Conservation (phyloP, 2,888 invertebrate genomes). For the Bursaphelenchus okinawaensis region DNA sequence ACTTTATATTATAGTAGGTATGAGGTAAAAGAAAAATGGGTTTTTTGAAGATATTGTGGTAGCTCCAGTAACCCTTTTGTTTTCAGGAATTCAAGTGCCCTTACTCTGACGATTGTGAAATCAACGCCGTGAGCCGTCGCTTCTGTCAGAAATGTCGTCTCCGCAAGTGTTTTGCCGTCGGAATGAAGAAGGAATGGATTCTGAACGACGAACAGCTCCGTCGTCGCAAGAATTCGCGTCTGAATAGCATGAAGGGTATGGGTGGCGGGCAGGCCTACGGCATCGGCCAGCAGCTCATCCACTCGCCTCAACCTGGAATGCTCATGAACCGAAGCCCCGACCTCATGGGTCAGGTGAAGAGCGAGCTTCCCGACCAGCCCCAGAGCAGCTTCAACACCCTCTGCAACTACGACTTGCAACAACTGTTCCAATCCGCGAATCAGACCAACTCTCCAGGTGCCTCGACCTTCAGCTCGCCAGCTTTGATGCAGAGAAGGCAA, state of each 20-base stretch:
- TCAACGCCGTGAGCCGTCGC: slow-evolving; percentile 60
- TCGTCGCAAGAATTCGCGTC: slow-evolving; percentile 54
- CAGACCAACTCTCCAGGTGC: not conserved
- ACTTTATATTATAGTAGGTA: too few species aligned
- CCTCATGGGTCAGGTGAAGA: not conserved
- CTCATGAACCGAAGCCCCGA: not conserved
- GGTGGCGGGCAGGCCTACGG: slow-evolving; percentile 7
- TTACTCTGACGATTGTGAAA: slow-evolving; percentile 53
- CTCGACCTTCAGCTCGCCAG: not conserved
- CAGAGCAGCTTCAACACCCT: not conserved
- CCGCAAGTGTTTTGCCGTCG: slow-evolving; percentile 76
- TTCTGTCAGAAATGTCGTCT: slow-evolving; percentile 94
- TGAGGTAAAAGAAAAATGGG: not conserved
- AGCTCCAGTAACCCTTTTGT: not conserved
- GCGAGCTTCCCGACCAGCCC: not conserved
- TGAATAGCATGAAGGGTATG: slow-evolving; percentile 37
- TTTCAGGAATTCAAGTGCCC: slow-evolving; percentile 54
- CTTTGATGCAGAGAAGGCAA: not conserved
- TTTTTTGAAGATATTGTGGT: not conserved
- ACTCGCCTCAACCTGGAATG: slow-evolving; percentile 7
- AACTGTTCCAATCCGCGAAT: not conserved
- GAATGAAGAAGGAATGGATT: slow-evolving; percentile 95
- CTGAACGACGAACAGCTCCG: slow-evolving; percentile 81
- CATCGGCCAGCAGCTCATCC: slow-evolving; percentile 11
- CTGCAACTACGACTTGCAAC: not conserved